Evolutionary conservation across 1,140 invertebrate genomes (phyloP), one percentile per base, ranked within the genome.

Genomic region (Drosophila orena): DNA sequence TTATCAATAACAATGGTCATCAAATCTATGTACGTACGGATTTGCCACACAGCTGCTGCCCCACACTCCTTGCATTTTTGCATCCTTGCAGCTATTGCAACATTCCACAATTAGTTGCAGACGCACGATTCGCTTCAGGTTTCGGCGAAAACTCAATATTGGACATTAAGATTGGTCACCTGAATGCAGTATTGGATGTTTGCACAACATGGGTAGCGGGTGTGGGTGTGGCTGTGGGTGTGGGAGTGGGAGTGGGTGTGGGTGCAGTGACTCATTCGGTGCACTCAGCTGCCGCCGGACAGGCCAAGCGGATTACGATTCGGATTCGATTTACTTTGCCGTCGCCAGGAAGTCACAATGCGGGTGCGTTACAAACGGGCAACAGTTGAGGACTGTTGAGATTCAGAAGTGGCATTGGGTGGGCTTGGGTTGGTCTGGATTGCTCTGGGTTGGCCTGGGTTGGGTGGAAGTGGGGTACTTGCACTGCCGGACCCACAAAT

Each of bases 321-420:
- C 66, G 53, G 68, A 69, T 88, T 81, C 68, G 76, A 86, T 85
- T 85, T 86, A 75, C 81, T 86, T 61, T 66, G 46, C 30, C 44
- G 44, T 37, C 50, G 64, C 57, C 69, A 59, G 75, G 46, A 85
- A 81, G 81, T 75, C 83, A 64, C 47, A 52, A 72, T 60, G 69
- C 57, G 64, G 78, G 81, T 64, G 69, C 60, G 60, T 64, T 56
- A 50, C 78, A 76, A 76, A 88, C 73, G 50, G 75, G 70, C 64
- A 88, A 66, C 83, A 54, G 75, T 71, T 69, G 61, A 44, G 38
- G 27, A 35, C 15, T 30, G 30, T 30, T 30, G 30, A 30, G n/a
- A 40, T 27, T 43, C 7, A 2, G 30, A n/a, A 15, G 30, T 44
- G 24, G n/a, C 0, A 27, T 10, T 22, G 38, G 44, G 10, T 30